phyloP scores from a whole-genome alignment of 2,113 vertebrate genomes.

The Stomatorhinus ivindoensis region DNA sequence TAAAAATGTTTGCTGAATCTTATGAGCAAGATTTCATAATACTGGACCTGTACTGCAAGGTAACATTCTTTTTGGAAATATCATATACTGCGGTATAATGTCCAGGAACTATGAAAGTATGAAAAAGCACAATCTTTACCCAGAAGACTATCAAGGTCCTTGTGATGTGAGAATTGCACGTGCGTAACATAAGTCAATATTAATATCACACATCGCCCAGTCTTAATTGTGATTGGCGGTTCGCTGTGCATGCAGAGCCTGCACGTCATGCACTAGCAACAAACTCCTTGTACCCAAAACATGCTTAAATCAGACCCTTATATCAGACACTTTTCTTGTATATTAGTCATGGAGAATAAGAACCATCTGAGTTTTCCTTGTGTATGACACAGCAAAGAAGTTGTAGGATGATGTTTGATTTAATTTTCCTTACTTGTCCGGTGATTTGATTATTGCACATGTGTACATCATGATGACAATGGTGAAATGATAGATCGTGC shows the following conservation, averaged over 20 bases:
- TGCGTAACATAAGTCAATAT: neutral
- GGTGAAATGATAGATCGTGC: neutral
- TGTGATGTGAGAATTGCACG: neutral
- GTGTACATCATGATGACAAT: neutral
- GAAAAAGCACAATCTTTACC: neutral
- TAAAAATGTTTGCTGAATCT: neutral
- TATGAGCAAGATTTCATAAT: neutral
- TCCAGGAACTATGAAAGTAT: neutral
- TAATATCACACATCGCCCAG: neutral
- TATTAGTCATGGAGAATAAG: neutral
- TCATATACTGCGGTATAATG: neutral
- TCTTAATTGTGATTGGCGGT: neutral
- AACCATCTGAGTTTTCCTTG: neutral
- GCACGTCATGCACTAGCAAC: neutral
- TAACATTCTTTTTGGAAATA: neutral
- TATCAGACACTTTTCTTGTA: neutral
- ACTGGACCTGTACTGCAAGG: neutral
- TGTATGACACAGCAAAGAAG: neutral
- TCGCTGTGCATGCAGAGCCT: neutral
- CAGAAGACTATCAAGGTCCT: neutral
- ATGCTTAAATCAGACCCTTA: neutral
- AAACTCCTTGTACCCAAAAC: neutral
- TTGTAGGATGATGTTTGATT: neutral
- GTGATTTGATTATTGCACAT: neutral
- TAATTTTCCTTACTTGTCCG: neutral